Base-by-base conservation (phyloP, 2,888 invertebrate species). In the Spicauda simplicius region DNA sequence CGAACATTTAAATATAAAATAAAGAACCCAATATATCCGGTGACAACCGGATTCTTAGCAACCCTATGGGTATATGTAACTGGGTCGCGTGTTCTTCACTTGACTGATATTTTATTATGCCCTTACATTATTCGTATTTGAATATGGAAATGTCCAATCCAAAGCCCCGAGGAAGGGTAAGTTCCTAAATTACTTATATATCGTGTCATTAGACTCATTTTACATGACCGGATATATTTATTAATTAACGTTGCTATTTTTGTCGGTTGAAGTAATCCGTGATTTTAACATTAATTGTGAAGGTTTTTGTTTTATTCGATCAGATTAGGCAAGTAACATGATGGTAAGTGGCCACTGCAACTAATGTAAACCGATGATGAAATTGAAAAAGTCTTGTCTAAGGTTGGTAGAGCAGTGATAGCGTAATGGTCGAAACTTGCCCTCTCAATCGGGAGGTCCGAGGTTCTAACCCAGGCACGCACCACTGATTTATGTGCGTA, bases 101-200 rank as follows among this genome's bases (percentile, higher is more conserved):
- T 48, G 25, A 59, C 30, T 30, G 50, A 50, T 60, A 60, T 60
- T 60, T 50, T 60, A 30, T 60, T 48, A 59, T 20, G 48, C 20
- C 48, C 45, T 59, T 48, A 48, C 48, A 59, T 48, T 60, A 50
- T 30, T 50, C 50, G 30, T 60, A 60, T 50, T 60, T 60, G 58
- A 58, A 45, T 41, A 58, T 58, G 58, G 45, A 45, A 37, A 60
- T 60, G 12, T 8, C 45, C 18, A 19, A 50, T 45, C 45, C 58
- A 11, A 48, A 58, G 25, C 58, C 45, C 37, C 37, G 56, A 25
- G 45, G 45, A 48, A 58, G 58, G 58, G 58, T 58, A 58, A 45
- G 57, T 58, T 58, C 19, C 58, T 58, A 45, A 58, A 58, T 58
- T 45, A 25, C 45, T 45, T 25, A 25, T 25, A 58, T n/a, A 25